Conservation (phyloP, 2,888 invertebrate genomes). For the Oithona nana region DNA sequence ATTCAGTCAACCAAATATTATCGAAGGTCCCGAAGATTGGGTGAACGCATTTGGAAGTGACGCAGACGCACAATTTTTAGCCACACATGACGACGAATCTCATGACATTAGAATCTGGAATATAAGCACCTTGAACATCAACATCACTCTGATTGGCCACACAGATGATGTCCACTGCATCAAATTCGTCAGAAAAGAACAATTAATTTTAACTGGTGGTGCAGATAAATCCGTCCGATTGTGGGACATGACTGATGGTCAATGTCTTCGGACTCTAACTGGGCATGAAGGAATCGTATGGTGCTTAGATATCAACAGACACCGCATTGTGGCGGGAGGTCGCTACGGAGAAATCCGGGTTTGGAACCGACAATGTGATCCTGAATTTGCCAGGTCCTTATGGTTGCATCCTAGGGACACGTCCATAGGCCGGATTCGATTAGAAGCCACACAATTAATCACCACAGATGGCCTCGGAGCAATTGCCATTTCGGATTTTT, state of each 20-base stretch:
- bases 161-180: conserved; percentile 1
- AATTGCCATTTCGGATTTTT: background rate
- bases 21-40: background rate
- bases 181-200: background rate
- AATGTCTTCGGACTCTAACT: background rate
- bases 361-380: background rate
- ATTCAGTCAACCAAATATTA: background rate
- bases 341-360: conserved; percentile 10
- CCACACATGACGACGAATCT: conserved; percentile 4
- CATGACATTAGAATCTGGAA: background rate
- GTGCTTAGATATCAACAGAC: conserved; percentile 6
- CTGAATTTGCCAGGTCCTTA: background rate
- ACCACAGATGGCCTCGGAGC: conserved; percentile 4
- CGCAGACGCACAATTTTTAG: background rate
- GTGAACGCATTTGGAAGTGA: background rate
- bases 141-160: background rate
- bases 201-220: conserved; percentile 1
- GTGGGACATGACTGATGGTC: background rate
- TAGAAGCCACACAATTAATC: background rate
- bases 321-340: conserved; percentile 10
- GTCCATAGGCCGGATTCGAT: conserved; percentile 2
- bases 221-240: conserved; percentile 6
- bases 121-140: background rate
- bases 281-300: conserved; percentile 10
- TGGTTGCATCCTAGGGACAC: background rate